Evolutionary conservation across 2,113 vertebrate genomes (phyloP), one percentile per base, ranked within the genome.

Genomic region (Anas platyrhynchos): DNA sequence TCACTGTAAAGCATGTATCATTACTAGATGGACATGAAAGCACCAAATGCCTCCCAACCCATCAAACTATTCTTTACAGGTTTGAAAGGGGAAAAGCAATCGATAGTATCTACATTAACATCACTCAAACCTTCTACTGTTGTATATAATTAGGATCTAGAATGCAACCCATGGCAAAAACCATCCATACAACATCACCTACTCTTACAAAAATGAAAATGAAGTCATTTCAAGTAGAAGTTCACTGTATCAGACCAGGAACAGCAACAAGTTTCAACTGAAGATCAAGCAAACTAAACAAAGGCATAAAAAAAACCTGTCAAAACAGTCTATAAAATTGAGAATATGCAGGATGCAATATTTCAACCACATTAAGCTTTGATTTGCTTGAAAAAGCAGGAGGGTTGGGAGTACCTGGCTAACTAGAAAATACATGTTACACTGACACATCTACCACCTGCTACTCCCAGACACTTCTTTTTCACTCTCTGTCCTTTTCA

Each of bases 91-190:
- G 54, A 87, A 82, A 31, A 75, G 44, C 76, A 79, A 84, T 88
- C 83, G 76, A 93, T 86, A 88, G 48, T 27, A 81, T 69, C 79
- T 83, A 54, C 83, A 84, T 81, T 90, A 93, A 72, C 69, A 78
- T 38, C 83, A 74, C 55, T 65, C 78, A 88, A 58, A 29, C 31
- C 56, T 81, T 61, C 65, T 41, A 20, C n/a, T 46, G 27, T 7
- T 15, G 32, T 18, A 23, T 6, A 18, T 29, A 41, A 89, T 62
- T 32, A 78, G 41, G 52, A 75, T 44, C 32, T 46, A 66, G 43
- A 82, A 75, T 4, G 26, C 2, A 3, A 72, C 22, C 52, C 29
- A 65, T 2, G 7, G 76, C 69, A 86, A 72, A 52, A 14, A 72
- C 61, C 16, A 3, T 3, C 77, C 0, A 0, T 32, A 43, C 11